These are phyloP conservation scores for Pararge aegeria DNA, from an alignment of 1,140 invertebrate genomes.

Conservation along the genomic window DNA sequence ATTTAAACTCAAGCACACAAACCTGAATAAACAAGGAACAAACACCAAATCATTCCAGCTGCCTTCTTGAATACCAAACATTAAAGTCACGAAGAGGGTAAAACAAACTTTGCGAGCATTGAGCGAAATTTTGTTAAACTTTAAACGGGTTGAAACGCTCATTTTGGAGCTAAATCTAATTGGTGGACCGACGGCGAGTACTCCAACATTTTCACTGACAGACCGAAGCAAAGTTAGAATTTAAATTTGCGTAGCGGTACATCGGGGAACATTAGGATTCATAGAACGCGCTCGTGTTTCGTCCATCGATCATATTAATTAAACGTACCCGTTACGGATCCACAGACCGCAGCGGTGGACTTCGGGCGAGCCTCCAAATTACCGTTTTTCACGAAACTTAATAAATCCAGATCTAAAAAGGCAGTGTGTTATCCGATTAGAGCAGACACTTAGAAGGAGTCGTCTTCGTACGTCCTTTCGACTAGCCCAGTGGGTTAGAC, in stretches of 20 bases:
- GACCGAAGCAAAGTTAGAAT: conserved; percentile 59
- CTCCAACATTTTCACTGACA: conserved; percentile 73
- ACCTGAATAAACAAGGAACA: conserved; percentile 62
- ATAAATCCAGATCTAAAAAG: too few species aligned
- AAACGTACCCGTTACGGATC: conserved; percentile 29
- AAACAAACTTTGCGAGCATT: conserved; percentile 51
- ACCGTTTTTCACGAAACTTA: neutral
- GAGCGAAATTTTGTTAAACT: conserved; percentile 55
- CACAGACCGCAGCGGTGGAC: conserved; percentile 1
- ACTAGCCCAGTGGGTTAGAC: too few species aligned
- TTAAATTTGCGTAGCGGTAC: conserved; percentile 75
- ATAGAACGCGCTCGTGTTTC: conserved; percentile 39
- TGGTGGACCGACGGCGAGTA: conserved; percentile 58
- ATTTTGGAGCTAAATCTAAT: conserved; percentile 70
- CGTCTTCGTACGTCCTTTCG: too few species aligned
- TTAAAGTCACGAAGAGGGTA: conserved; percentile 42
- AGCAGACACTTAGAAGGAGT: too few species aligned
- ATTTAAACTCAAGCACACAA: conserved; percentile 29
- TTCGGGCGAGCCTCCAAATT: neutral
- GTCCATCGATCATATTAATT: conserved; percentile 67
- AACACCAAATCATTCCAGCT: conserved; percentile 62
- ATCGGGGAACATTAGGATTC: conserved; percentile 58
- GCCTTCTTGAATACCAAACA: conserved; percentile 48
- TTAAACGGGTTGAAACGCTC: conserved; percentile 60
- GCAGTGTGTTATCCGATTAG: too few species aligned